phyloP scores from a whole-genome alignment of 1,140 invertebrate genomes.

The Drosophila asahinai region DNA sequence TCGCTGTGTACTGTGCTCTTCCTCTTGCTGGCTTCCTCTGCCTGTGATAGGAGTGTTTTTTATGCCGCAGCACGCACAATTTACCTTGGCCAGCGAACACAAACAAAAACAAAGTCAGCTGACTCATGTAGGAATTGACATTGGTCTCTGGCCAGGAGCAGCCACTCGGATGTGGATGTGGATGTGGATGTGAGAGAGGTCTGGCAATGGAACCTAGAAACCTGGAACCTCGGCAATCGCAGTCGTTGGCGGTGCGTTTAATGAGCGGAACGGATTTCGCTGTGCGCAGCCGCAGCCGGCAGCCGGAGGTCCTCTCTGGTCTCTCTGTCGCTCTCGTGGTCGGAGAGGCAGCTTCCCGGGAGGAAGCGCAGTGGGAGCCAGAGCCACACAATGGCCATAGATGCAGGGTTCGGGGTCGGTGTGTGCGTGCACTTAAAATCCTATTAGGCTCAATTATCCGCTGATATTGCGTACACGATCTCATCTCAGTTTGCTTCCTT shows the following conservation, averaged over 20 bases:
- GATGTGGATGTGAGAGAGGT: not conserved
- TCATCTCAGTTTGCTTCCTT: constrained; percentile 68
- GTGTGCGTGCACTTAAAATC: constrained; percentile 81
- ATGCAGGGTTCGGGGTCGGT: constrained; percentile 28
- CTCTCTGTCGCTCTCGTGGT: constrained; percentile 20
- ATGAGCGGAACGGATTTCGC: constrained; percentile 82
- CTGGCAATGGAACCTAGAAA: constrained; percentile 9
- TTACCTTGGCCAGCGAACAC: constrained; percentile 70
- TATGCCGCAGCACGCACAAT: constrained; percentile 81
- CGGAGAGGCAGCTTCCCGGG: constrained; percentile 55
- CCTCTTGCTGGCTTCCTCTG: constrained; percentile 19
- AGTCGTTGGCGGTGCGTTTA: constrained; percentile 71
- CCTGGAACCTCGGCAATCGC: constrained; percentile 21
- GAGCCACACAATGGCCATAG: constrained; percentile 57
- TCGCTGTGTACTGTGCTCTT: constrained; percentile 8
- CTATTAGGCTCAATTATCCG: constrained; percentile 85
- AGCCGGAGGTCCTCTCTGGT: constrained; percentile 62
- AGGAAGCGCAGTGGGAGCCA: constrained; percentile 69
- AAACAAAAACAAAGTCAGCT: constrained; percentile 79
- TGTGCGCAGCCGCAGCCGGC: constrained; percentile 55
- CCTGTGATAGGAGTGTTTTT: constrained; percentile 54
- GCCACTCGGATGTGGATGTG: constrained; percentile 11
- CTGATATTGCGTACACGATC: constrained; percentile 83
- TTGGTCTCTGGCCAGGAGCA: constrained; percentile 4
- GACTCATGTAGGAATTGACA: constrained; percentile 69